Base-by-base conservation (phyloP, 2,113 vertebrate species). In the Porphyrio hochstetteri region DNA sequence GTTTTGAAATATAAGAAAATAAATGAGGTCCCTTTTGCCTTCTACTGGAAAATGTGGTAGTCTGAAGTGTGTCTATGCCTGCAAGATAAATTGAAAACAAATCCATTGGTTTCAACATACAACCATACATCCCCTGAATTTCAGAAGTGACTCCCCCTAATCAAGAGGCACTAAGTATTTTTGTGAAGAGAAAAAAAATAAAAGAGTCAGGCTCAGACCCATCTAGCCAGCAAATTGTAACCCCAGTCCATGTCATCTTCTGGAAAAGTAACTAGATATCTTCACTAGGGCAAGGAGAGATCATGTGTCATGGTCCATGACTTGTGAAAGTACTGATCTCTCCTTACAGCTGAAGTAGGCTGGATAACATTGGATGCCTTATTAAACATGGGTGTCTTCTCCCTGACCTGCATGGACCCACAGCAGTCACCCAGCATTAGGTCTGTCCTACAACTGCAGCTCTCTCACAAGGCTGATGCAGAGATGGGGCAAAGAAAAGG, bases 1-100 rank as follows among this genome's bases (percentile, higher is more conserved):
- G 2, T 35, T 92, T 76, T 52, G 36, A 81, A 92, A 88, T 28
- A 16, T 2, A 42, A 83, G 38, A 81, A 91, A 90, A 93, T 36
- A 78, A 86, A 81, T 70, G 2, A 67, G 3, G 16, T 60, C 71
- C 31, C 23, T 82, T 68, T 75, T 78, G 64, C 38, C 60, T 78
- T 1, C 23, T 42, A 38, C 29, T 15, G 11, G 52, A 52, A 64
- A 84, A 63, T 50, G 67, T 1, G 0, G 28, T 35, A 71, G 38
- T 76, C 38, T 79, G 69, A 71, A 87, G 14, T 31, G 25, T 52
- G 28, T 84, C 38, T 48, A 17, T 59, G 57, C 19, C 25, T 61
- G 46, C 13, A 71, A 80, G 80, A 92, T 78, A 93, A 91, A 93
- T 78, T 78, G 69, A 71, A 91, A 93, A 95, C 55, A 94, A 97